Evolutionary conservation across 1,140 invertebrate genomes (phyloP).

Genomic region (Drosophila orosa): DNA sequence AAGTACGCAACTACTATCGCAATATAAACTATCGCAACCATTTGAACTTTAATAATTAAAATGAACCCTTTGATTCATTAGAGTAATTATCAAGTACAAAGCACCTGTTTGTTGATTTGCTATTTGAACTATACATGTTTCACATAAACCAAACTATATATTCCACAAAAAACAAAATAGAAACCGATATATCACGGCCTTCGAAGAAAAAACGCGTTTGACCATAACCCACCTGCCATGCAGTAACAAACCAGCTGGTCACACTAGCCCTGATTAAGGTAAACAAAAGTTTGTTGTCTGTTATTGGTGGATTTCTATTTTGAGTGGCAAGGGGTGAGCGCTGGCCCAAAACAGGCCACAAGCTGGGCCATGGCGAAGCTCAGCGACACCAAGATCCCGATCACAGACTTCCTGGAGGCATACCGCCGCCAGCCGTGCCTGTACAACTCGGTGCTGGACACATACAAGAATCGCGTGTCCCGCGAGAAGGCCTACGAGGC

Average conservation of each 20-base stretch:
- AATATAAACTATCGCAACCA: no score
- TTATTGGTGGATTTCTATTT: slow-evolving; percentile 7
- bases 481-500: slow-evolving; percentile 75
- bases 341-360: not conserved
- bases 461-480: slow-evolving; percentile 75
- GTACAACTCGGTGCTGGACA: slow-evolving; percentile 75
- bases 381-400: slow-evolving; percentile 68
- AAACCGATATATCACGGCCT: not conserved
- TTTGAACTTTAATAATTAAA: no score
- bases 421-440: slow-evolving; percentile 79
- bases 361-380: slow-evolving; percentile 58
- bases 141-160: not conserved
- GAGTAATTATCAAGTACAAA: no score
- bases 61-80: no score
- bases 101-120: no score
- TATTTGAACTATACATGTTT: no score
- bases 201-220: not conserved
- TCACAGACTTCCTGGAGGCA: slow-evolving; percentile 74
- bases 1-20: no score
- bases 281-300: slow-evolving; percentile 32
- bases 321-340: slow-evolving; percentile 4
- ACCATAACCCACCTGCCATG: not conserved
- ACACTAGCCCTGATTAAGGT: slow-evolving; percentile 3
- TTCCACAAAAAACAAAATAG: not conserved
- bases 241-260: not conserved